These are phyloP conservation scores for Drosophila pseudoobscura DNA, from an alignment of 1,140 invertebrate species.

Conservation along the genomic window DNA sequence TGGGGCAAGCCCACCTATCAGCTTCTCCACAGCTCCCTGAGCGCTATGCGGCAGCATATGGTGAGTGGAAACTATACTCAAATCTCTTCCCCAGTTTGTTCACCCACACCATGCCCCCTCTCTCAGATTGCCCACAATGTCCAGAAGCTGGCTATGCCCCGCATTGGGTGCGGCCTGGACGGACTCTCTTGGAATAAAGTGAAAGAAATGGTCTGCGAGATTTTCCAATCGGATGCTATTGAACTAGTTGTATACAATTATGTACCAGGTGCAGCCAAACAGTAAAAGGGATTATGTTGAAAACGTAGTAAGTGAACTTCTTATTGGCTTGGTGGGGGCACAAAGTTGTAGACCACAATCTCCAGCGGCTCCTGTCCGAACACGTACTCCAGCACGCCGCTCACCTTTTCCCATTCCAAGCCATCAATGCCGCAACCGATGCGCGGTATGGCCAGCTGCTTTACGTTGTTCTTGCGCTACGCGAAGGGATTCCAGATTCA, in stretches of 20 bases:
- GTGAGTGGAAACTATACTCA: conserved; percentile 20
- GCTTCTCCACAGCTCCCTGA: conserved; percentile 78
- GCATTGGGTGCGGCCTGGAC: conserved; percentile 87
- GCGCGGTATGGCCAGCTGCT: conserved; percentile 85
- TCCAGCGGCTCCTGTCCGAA: conserved; percentile 84
- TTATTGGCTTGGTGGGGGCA: conserved; percentile 54
- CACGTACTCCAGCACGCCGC: conserved; percentile 83
- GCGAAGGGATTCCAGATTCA: conserved; percentile 26
- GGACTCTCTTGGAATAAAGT: conserved; percentile 86
- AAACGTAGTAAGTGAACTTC: neutral
- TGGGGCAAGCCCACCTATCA: conserved; percentile 84
- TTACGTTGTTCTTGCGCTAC: conserved; percentile 82
- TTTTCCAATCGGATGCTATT: conserved; percentile 83
- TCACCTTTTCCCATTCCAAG: conserved; percentile 86
- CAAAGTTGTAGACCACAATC: conserved; percentile 84
- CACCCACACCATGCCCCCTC: neutral
- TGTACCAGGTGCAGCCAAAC: conserved; percentile 26
- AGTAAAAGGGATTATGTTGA: conserved; percentile 14
- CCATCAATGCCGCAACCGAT: conserved; percentile 88
- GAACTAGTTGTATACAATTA: conserved; percentile 84
- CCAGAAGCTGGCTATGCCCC: conserved; percentile 85
- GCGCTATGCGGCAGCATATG: conserved; percentile 83
- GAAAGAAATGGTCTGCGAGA: conserved; percentile 83
- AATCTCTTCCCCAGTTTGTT: neutral
- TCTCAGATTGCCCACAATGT: conserved; percentile 79